Evolutionary conservation across 2,797 vertebrate genomes (phyloP), one percentile per base, ranked within the genome.

Genomic region (Petrocephalus sullivani): DNA sequence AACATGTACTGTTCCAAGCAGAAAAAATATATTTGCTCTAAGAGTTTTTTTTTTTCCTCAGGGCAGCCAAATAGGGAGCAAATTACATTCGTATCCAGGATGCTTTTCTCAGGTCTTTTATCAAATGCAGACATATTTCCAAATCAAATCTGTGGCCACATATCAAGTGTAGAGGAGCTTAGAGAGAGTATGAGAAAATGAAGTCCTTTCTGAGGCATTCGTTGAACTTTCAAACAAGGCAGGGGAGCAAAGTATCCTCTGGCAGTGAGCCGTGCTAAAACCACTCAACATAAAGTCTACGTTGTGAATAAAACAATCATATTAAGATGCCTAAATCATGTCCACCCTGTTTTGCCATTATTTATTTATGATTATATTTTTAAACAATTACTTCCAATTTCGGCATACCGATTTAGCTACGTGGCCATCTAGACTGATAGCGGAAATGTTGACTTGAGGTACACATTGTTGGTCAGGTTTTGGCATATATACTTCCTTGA

Each of bases 1-100:
- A 81, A 81, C 75, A 49, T 81, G 75, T 49, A 81, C 75, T 81
- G 75, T 81, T 81, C 75, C 75, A 81, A 49, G 75, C 75, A 49
- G 75, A 81, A 46, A 81, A 71, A 49, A 81, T 49, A 81, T 81
- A 81, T 81, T 81, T 81, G n/a, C 41, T 81, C 19, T 81, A 49
- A n/a, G 75, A 81, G 16, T 78, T 46, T 46, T 49, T 57, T 57
- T 49, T 49, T 3, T 6, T 16, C 75, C 41, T n/a, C 41, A 81
- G 19, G 37, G 75, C 41, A 49, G 41, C 75, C 75, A 81, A 81
- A 81, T 46, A 19, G 37, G 19, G 2, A 81, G 75, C 75, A 49
- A 49, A 81, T 81, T n/a, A 46, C 75, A 49, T 49, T 81, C 37
- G 16, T 81, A 49, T 49, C 41, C 75, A 49, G 37, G 41, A 81